These are phyloP conservation scores for Coptodon rendalli DNA, from an alignment of 2,113 vertebrate species.

Conservation along the genomic window DNA sequence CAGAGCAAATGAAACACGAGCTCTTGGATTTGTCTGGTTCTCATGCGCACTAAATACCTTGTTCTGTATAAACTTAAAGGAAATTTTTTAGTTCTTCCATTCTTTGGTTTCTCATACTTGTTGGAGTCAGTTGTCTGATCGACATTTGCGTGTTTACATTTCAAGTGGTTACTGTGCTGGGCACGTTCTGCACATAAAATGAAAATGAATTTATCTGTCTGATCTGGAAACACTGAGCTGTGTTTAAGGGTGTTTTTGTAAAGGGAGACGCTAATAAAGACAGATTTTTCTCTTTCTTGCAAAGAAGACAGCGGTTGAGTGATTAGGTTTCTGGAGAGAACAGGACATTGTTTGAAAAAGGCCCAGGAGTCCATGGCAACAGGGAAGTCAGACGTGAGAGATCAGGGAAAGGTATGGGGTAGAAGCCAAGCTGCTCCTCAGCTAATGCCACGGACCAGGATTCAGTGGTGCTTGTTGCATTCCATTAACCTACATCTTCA, in stretches of 20 bases:
- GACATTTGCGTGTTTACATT: background rate
- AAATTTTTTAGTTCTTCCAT: background rate
- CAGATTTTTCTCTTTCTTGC: conserved; percentile 32
- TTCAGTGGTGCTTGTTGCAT: background rate
- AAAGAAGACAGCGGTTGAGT: conserved; percentile 29
- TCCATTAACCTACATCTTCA: conserved; percentile 37
- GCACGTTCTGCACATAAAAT: background rate
- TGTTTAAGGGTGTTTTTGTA: background rate
- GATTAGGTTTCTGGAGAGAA: conserved; percentile 66
- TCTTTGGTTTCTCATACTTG: background rate
- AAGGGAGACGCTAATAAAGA: conserved; percentile 1
- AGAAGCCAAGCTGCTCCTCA: conserved; percentile 27
- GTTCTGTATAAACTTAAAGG: background rate
- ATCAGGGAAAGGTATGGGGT: background rate
- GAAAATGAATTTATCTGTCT: background rate
- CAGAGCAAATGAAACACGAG: background rate
- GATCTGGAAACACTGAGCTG: background rate
- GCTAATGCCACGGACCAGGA: background rate
- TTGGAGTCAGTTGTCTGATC: background rate
- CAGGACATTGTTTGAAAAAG: conserved; percentile 66
- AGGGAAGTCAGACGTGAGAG: conserved; percentile 26
- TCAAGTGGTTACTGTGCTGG: background rate
- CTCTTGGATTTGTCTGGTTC: background rate
- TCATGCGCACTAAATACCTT: background rate
- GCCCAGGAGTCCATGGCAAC: conserved; percentile 64